Evolutionary conservation across 2,888 invertebrate species (phyloP).

Genomic region (Lycocerus yunnanus): DNA sequence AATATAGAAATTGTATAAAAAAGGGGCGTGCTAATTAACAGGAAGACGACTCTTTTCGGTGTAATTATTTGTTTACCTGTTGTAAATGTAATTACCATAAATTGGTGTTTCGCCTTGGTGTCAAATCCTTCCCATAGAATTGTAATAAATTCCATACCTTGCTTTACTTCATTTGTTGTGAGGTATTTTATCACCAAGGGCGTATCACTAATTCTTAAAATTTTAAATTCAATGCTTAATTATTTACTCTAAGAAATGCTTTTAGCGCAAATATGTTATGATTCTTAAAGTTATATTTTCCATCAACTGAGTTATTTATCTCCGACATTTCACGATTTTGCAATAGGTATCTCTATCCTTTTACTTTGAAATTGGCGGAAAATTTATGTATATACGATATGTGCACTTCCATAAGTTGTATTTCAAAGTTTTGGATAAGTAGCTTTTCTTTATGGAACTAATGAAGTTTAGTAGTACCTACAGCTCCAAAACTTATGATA

Average conservation of each 20-base stretch:
- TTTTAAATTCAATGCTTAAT: not conserved
- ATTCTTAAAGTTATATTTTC: not conserved
- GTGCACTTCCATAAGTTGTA: too few species aligned
- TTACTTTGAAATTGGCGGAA: not conserved
- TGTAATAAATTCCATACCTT: not conserved
- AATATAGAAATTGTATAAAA: too few species aligned
- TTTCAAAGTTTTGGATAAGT: too few species aligned
- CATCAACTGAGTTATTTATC: not conserved
- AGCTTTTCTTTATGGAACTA: too few species aligned
- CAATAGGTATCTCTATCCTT: not conserved
- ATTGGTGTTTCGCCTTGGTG: not conserved
- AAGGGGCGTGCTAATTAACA: too few species aligned
- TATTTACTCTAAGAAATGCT: not conserved
- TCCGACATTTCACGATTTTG: not conserved
- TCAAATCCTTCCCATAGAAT: not conserved
- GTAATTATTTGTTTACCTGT: too few species aligned
- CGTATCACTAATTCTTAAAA: not conserved
- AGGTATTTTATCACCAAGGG: not conserved
- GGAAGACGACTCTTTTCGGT: too few species aligned
- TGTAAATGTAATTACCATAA: not conserved
- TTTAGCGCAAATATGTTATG: not conserved
- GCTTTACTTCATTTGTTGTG: too few species aligned
- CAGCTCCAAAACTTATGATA: too few species aligned
- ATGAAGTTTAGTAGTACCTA: too few species aligned
- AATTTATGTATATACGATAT: too few species aligned